Evolutionary conservation across 2,113 vertebrate species (phyloP).

Genomic region (Kryptolebias marmoratus): DNA sequence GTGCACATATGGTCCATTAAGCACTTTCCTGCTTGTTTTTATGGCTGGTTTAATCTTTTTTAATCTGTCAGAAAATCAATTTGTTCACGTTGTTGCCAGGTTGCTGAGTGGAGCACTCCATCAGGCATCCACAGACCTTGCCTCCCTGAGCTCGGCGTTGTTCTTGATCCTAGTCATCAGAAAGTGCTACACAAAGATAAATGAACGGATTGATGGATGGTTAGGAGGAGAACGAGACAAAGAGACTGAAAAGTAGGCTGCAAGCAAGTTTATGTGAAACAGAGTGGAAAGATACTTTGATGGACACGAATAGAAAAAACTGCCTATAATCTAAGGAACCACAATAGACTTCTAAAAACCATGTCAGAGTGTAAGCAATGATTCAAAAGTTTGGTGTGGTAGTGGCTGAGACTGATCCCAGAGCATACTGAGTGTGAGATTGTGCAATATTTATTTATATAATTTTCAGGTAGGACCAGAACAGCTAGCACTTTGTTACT

Average conservation of each 20-base stretch:
- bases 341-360: neutral
- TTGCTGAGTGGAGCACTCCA: slow-evolving; percentile 78
- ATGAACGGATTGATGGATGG: slow-evolving; percentile 62
- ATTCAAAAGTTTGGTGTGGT: neutral
- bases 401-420: no score
- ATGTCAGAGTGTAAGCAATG: neutral
- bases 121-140: slow-evolving; percentile 73
- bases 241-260: slow-evolving; percentile 27
- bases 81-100: slow-evolving; percentile 79
- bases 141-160: slow-evolving; percentile 61
- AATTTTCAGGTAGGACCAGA: no score
- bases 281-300: slow-evolving; percentile 30
- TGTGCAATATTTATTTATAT: no score
- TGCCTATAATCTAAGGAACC: neutral
- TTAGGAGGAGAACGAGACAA: slow-evolving; percentile 37
- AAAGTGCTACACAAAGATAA: slow-evolving; percentile 62
- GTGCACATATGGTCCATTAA: slow-evolving; percentile 81
- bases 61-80: slow-evolving; percentile 86
- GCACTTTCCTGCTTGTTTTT: slow-evolving; percentile 81
- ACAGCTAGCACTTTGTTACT: no score
- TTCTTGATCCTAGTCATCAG: slow-evolving; percentile 68
- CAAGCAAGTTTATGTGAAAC: slow-evolving; percentile 44
- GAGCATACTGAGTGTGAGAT: no score
- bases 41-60: slow-evolving; percentile 83
- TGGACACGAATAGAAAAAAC: slow-evolving; percentile 23